A percentile compares a stretch with the other conserved stretches of the same genome.
phyloP scores from a whole-genome alignment of 2,113 vertebrate species.

The Corythornis vintsioides region DNA sequence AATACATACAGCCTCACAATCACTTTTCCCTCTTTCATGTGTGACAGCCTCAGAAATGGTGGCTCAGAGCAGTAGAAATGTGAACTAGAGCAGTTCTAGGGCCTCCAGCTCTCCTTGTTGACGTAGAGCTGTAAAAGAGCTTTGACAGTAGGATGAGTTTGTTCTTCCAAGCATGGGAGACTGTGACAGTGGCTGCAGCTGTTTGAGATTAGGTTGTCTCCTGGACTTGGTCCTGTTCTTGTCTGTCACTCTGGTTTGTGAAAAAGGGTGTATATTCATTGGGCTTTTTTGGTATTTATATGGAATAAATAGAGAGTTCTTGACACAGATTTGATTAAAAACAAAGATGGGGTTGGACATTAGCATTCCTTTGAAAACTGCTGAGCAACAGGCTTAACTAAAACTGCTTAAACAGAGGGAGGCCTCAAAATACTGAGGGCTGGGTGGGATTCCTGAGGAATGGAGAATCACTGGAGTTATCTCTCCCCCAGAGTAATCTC shows the following conservation, averaged over 20 bases:
- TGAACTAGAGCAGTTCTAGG: neutral
- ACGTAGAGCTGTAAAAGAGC: neutral
- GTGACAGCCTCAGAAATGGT: constrained; percentile 10
- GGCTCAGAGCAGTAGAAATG: neutral
- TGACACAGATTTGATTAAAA: neutral
- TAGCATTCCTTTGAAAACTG: neutral
- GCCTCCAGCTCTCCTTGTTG: neutral
- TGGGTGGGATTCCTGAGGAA: neutral
- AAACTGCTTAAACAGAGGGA: neutral
- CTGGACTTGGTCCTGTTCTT: neutral
- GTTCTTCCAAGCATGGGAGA: neutral
- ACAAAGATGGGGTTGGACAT: neutral
- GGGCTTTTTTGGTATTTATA: neutral
- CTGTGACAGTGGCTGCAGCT: neutral
- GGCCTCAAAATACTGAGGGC: neutral
- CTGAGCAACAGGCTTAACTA: neutral
- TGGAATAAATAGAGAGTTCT: neutral
- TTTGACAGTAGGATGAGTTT: neutral
- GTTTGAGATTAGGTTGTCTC: neutral
- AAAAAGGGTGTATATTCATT: neutral
- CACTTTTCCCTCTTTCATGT: constrained; percentile 6
- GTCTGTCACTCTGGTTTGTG: neutral
- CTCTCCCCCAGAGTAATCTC: neutral
- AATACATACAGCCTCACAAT: neutral
- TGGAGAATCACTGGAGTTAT: neutral